These are phyloP conservation scores for Chlorops oryzae DNA, from an alignment of 1,140 invertebrate genomes.

Conservation along the genomic window DNA sequence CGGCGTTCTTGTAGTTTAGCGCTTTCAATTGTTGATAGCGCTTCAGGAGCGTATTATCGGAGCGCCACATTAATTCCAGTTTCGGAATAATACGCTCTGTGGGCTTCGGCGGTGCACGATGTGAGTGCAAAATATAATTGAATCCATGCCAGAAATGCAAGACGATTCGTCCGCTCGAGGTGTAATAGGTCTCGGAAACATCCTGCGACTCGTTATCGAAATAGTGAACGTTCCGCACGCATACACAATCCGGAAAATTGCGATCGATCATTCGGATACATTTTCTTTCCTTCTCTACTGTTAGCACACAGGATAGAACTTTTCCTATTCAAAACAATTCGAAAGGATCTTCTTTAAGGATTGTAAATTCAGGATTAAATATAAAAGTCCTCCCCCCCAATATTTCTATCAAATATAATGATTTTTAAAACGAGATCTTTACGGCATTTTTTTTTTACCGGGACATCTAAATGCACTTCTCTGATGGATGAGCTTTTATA, in stretches of 20 bases:
- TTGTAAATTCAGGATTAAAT: too few species aligned
- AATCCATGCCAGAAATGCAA: conserved; percentile 35
- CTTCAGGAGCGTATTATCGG: conserved; percentile 16
- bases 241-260: conserved; percentile 28
- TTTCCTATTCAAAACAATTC: too few species aligned
- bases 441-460: too few species aligned
- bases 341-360: too few species aligned
- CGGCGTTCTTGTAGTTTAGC: conserved; percentile 34
- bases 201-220: conserved; percentile 39
- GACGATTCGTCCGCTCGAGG: conserved; percentile 27
- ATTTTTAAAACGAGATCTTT: too few species aligned
- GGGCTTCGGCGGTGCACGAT: conserved; percentile 20
- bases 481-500: too few species aligned
- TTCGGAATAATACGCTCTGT: conserved; percentile 23
- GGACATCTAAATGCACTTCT: too few species aligned
- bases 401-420: too few species aligned
- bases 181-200: conserved; percentile 35
- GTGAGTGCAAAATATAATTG: conserved; percentile 34
- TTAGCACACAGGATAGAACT: conserved; percentile 29
- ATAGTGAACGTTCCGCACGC: conserved; percentile 34
- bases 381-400: too few species aligned
- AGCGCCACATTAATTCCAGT: conserved; percentile 38
- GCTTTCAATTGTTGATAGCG: conserved; percentile 25
- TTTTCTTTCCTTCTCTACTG: conserved; percentile 36
- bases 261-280: conserved; percentile 36